Evolutionary conservation across 2,888 invertebrate genomes (phyloP), one percentile per base, ranked within the genome.

Genomic region (Stictocephala bisonia): DNA sequence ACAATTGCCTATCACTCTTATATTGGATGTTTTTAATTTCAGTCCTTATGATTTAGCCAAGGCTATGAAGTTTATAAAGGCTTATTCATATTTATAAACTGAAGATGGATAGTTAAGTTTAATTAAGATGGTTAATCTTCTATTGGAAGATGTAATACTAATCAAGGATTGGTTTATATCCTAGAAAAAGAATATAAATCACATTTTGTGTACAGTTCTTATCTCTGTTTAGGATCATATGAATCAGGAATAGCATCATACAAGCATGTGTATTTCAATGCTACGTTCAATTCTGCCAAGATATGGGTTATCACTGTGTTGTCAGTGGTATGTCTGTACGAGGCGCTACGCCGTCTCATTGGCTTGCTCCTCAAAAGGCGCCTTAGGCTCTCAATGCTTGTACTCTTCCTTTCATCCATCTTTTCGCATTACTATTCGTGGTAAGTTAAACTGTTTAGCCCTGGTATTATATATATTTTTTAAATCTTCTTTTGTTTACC

Each of bases 241-340:
- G 90, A 91, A 82, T 87, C 88, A 26, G 90, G 90, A n/a, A 86
- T 90, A 75, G 89, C 89, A 44, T 87, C 89, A 22, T 91, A 90
- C 80, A 91, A 91, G 80, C 90, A 91, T 81, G 87, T 91, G 83
- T 91, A 91, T 82, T 90, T 90, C 82, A 91, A 91, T 82, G 89
- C 89, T 50, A 90, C 90, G 13, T 83, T 85, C 50, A 90, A 90
- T 78, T 87, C 87, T 27, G 83, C 89, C 76, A 90, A 90, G 84
- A 91, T 91, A 82, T 91, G 91, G 91, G 82, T 86, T 29, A 80
- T 88, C 20, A 87, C 89, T 1, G 88, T 89, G 3, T 80, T 88
- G 60, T 87, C 86, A 18, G 84, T 90, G 27, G 86, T 91, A 70
- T 83, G 85, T 11, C 84, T 89, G 40, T 90, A 90, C 80, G 90